Evolutionary conservation across 2,113 vertebrate species (phyloP), one percentile per base, ranked within the genome.

Genomic region (Sterna hirundo): DNA sequence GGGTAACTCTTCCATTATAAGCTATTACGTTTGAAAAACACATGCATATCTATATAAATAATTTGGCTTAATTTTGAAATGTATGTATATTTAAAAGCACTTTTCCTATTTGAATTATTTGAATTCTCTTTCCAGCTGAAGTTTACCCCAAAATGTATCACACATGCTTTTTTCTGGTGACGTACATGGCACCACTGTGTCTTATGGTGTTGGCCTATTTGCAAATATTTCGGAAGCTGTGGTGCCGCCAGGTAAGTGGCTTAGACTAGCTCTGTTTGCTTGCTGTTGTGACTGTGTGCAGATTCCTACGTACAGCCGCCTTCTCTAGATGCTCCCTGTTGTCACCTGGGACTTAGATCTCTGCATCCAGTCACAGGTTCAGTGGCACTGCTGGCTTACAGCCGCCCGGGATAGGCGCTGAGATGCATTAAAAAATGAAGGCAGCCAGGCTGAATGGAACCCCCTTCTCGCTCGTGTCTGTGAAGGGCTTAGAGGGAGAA

Each of bases 181-280:
- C 99, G 2, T 99, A 99, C 90, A 98, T 99, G 96, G 99, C 99
- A 25, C 99, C 99, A 1, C 86, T 99, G 44, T 99, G 99, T 97
- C 98, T 99, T 29, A 99, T 99, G 99, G 98, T 99, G 54, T 97
- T 99, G 98, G 99, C 99, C 34, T 99, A 99, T 95, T 98, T 99
- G 90, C 99, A 99, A 96, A 99, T 99, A 97, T 99, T 99, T 94
- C 98, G 99, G 71, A 99, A 99, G 96, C 98, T 99, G 34, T 99
- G 99, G 99, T 99, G 99, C 95, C 99, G 99, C 70, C 99, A 99
- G 99, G 99, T 99, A 97, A 91, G 98, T 92, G 29, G 11, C 46
- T 83, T 47, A 51, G 19, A 47, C 52, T 62, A 60, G 18, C 66
- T 94, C 68, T 57, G 0, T 47, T 89, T 29, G 6, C 15, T 79